Conservation (phyloP, 1,140 invertebrate genomes). For the Achatina immaculata region DNA sequence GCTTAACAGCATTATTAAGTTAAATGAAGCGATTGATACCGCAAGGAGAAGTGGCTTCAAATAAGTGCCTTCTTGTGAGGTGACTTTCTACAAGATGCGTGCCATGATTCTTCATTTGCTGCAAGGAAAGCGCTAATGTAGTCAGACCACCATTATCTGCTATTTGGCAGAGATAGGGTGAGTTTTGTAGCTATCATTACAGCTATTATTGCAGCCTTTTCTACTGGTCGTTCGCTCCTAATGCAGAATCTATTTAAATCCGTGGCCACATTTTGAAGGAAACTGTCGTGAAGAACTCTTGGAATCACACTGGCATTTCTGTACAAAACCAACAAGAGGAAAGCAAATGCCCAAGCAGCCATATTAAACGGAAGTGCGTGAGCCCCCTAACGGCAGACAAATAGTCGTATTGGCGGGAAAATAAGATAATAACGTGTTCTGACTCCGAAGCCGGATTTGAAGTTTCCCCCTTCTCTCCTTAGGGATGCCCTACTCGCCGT, state of each 20-base stretch:
- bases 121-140: conserved; percentile 3
- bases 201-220: conserved; percentile 7
- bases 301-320: conserved; percentile 12
- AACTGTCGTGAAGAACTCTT: conserved; percentile 14
- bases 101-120: background rate
- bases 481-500: conserved; percentile 34
- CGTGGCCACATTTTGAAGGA: conserved; percentile 7
- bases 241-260: conserved; percentile 18
- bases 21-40: background rate
- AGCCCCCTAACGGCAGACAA: conserved; percentile 37
- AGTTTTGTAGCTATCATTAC: conserved; percentile 26
- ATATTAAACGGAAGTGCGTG: conserved; percentile 36
- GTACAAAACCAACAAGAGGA: background rate
- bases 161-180: conserved; percentile 1
- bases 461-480: conserved; percentile 29
- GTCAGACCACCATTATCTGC: conserved; percentile 21
- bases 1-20: background rate
- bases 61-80: background rate
- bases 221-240: conserved; percentile 6
- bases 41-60: no score
- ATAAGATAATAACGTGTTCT: conserved; percentile 40
- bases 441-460: conserved; percentile 18
- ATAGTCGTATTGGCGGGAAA: conserved; percentile 40
- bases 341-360: conserved; percentile 23
- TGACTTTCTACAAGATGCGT: background rate